Evolutionary conservation across 1,140 invertebrate genomes (phyloP).

Genomic region (Elysia chlorotica): DNA sequence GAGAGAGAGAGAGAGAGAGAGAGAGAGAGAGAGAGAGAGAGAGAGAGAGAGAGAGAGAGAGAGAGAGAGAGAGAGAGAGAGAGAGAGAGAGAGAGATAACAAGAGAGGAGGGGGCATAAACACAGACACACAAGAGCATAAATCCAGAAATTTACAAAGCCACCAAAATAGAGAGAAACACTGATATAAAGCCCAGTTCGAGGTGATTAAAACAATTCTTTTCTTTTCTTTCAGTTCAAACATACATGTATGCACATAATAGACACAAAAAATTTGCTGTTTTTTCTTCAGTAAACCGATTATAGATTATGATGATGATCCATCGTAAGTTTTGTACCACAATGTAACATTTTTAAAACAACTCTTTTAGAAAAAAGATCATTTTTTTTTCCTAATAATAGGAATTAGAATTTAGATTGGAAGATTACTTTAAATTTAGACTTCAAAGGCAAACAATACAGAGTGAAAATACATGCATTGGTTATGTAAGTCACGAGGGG

Average conservation of each 20-base stretch:
- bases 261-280: too few species aligned
- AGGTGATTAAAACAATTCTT: background rate
- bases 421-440: too few species aligned
- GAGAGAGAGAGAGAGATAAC: background rate
- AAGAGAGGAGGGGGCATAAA: background rate
- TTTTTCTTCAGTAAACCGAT: too few species aligned
- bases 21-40: background rate
- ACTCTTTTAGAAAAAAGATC: too few species aligned
- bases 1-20: background rate
- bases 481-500: too few species aligned
- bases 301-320: too few species aligned
- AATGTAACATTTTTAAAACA: too few species aligned
- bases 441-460: too few species aligned
- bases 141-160: background rate
- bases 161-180: background rate
- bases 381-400: too few species aligned
- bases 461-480: too few species aligned
- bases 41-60: background rate
- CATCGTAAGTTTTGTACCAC: too few species aligned
- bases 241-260: background rate
- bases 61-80: background rate
- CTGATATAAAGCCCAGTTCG: background rate
- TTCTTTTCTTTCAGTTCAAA: background rate
- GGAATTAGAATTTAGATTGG: too few species aligned
- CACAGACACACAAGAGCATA: background rate